Percentiles rank a stretch among this genome's conserved stretches.
Conservation (phyloP, 2,797 vertebrate species). For the Streptopelia turtur region DNA sequence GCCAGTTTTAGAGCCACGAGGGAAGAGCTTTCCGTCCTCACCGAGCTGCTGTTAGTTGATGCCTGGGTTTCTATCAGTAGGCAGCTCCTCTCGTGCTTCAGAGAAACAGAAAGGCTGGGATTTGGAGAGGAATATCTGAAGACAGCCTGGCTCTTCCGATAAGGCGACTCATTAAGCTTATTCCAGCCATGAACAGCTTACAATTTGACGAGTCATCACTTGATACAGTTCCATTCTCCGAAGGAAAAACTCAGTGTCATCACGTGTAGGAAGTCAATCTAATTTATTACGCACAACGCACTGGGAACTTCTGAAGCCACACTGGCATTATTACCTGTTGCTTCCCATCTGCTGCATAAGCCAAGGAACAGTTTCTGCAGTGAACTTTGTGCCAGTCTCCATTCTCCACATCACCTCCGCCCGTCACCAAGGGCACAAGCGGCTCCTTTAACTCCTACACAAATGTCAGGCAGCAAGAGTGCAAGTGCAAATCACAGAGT, state of each 20-base stretch:
- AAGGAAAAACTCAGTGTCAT: neutral
- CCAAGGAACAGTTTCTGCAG: neutral
- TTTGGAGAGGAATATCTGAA: neutral
- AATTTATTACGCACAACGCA: neutral
- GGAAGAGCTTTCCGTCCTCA: neutral
- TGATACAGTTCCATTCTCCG: neutral
- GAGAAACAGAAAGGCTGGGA: neutral
- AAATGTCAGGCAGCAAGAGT: neutral
- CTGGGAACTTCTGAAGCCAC: neutral
- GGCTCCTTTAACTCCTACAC: neutral
- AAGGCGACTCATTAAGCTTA: neutral
- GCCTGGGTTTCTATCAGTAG: neutral
- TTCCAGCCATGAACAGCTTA: neutral
- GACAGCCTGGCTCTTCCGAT: neutral
- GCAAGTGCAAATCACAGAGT: too few species aligned
- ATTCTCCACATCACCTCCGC: neutral
- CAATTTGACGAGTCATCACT: neutral
- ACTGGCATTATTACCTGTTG: rapidly evolving
- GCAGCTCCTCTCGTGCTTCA: neutral
- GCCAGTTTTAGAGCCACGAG: neutral
- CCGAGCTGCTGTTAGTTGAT: neutral
- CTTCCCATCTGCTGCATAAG: neutral
- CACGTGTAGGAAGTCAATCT: neutral
- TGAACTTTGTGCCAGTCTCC: rapidly evolving
- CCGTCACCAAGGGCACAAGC: too few species aligned